phyloP scores from a whole-genome alignment of 2,113 vertebrate genomes.

The Rhinoptilus africanus region DNA sequence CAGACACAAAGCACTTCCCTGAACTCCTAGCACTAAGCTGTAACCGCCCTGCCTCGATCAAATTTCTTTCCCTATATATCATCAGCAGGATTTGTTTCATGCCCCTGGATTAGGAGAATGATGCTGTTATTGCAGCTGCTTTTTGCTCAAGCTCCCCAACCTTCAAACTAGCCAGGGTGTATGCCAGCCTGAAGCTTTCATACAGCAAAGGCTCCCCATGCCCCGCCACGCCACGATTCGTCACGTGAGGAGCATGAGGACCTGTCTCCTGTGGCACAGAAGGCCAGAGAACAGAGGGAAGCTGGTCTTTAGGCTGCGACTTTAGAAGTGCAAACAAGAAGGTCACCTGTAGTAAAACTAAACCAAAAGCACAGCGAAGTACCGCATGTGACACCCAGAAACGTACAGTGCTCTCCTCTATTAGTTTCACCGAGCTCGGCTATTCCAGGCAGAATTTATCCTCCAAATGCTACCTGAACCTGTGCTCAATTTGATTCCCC shows the following conservation, averaged over 20 bases:
- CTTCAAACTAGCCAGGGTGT: not conserved
- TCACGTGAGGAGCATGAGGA: not conserved
- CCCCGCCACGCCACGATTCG: not conserved
- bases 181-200: not conserved
- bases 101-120: not conserved
- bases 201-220: not conserved
- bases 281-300: not conserved
- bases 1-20: not conserved
- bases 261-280: not conserved
- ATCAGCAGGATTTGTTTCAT: not conserved
- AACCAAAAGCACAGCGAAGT: not conserved
- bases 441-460: not conserved
- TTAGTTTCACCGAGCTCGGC: not conserved
- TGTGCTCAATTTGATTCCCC: not conserved
- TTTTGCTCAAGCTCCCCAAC: not conserved
- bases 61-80: not conserved
- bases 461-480: not conserved
- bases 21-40: not conserved
- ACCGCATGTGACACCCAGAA: not conserved
- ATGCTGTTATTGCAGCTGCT: slow-evolving; percentile 18
- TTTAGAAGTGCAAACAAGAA: not conserved
- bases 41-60: not conserved
- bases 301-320: not conserved
- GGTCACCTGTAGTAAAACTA: not conserved
- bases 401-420: fast-evolving